Conservation (phyloP, 2,888 invertebrate genomes). For the Leuctra nigra region DNA sequence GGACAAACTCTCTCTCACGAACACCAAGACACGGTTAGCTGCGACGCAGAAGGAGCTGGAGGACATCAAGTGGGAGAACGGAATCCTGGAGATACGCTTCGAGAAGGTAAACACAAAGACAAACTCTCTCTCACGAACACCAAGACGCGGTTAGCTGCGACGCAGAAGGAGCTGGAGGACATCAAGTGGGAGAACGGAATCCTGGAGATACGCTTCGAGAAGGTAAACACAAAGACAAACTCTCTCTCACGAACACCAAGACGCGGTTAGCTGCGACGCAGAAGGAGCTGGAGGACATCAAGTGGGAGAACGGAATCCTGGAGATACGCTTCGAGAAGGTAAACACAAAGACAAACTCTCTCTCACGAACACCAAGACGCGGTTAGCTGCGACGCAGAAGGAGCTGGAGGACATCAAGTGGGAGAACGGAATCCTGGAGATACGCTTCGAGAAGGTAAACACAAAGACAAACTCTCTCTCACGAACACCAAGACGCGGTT, state of each 20-base stretch:
- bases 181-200: conserved; percentile 59
- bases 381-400: conserved; percentile 38
- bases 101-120: conserved; percentile 48
- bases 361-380: conserved; percentile 51
- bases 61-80: conserved; percentile 55
- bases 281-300: conserved; percentile 50
- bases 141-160: conserved; percentile 42
- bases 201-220: conserved; percentile 69
- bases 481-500: conserved; percentile 52
- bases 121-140: conserved; percentile 61
- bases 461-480: conserved; percentile 42
- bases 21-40: conserved; percentile 47
- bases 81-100: conserved; percentile 67
- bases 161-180: conserved; percentile 47
- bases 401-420: conserved; percentile 54
- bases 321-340: conserved; percentile 71
- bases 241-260: conserved; percentile 56
- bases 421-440: conserved; percentile 62
- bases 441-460: conserved; percentile 64
- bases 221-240: conserved; percentile 49
- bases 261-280: conserved; percentile 39
- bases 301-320: conserved; percentile 60
- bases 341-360: conserved; percentile 50
- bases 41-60: conserved; percentile 45
- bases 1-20: conserved; percentile 65